Evolutionary conservation across 2,888 invertebrate species (phyloP), one percentile per base, ranked within the genome.

Genomic region (Morinoia aosen): DNA sequence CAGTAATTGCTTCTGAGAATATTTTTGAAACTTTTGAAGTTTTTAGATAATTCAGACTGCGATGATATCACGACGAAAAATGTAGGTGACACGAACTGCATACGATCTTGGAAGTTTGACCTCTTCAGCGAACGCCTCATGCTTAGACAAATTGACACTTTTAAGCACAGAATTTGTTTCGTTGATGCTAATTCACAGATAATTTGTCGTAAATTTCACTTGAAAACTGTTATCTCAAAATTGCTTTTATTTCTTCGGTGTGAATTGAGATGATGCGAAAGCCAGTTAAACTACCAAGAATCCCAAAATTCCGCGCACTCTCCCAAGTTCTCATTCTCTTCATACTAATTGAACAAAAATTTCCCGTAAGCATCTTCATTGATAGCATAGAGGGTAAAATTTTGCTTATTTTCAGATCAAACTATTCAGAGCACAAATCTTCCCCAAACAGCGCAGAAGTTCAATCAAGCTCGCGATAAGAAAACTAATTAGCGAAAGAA

Each of bases 401-500:
- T 76, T 76, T 76, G 25, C 76, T 16, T 76, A 76, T 76, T 16
- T 76, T 76, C 76, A 33, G 76, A 76, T 76, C 76, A 76, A 76
- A 76, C 76, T 76, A 76, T 76, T 61, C 16, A 19, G 25, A 76
- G 76, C 76, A 76, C 76, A 76, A 76, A 76, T 76, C 76, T 76
- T 33, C 25, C 76, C 76, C 76, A 76, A 76, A 76, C 76, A 90
- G 39, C 90, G 90, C 90, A 40, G 33, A 48, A 90, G 48, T 90
- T 90, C 48, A 39, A 90, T 90, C 90, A 90, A 90, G 90, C 90
- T 90, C 16, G 16, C 48, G 90, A 90, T 90, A 90, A 90, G 40
- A 90, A 93, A 93, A 93, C 57, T 93, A 93, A 93, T 93, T 93
- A 93, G 93, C 93, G 57, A n/a, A 56, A 16, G 57, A 93, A 93